phyloP scores from a whole-genome alignment of 2,888 invertebrate genomes.

The Tetanocera ferruginea region DNA sequence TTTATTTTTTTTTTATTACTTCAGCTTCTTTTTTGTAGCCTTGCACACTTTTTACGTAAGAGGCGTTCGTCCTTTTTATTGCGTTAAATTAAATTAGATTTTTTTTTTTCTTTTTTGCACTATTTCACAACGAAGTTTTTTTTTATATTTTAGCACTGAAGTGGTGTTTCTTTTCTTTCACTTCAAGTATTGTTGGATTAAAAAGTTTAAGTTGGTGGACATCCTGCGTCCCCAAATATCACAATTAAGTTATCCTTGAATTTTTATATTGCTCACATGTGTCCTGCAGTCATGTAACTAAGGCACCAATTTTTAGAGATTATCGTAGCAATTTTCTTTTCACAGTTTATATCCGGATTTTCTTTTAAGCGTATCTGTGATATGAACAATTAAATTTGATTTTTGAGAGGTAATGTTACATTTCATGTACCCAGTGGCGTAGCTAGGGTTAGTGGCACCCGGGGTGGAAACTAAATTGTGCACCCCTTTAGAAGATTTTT shows the following conservation, averaged over 20 bases:
- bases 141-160: background rate
- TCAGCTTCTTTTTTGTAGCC: background rate
- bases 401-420: no score
- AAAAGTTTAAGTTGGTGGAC: background rate
- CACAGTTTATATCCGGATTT: no score
- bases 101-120: background rate
- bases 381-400: no score
- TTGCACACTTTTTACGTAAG: background rate
- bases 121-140: background rate
- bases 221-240: background rate
- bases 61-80: constrained; percentile 26
- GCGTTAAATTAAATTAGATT: constrained; percentile 30
- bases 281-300: background rate
- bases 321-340: background rate
- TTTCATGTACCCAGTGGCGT: no score
- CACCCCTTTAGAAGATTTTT: no score
- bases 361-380: no score
- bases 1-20: background rate
- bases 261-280: background rate
- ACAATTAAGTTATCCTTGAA: background rate
- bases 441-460: no score
- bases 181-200: background rate
- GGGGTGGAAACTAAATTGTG: no score
- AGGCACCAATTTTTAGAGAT: background rate
- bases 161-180: background rate